phyloP scores from a whole-genome alignment of 2,797 vertebrate genomes.

The Clarias pachynema region DNA sequence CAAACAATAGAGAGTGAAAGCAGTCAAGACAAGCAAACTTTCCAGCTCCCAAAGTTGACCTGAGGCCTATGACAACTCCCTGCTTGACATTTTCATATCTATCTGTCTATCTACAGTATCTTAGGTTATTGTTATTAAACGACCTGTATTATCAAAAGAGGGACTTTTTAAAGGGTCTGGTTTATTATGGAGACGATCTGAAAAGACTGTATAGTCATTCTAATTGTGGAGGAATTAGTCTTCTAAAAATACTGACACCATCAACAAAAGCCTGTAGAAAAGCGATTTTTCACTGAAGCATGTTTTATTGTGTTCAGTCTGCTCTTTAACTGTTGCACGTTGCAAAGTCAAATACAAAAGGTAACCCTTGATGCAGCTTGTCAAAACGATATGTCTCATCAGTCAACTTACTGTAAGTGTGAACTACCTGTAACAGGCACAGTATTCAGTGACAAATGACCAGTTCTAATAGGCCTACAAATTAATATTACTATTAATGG shows the following conservation, averaged over 20 bases:
- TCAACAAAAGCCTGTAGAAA: not conserved
- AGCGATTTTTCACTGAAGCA: not conserved
- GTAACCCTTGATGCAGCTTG: not conserved
- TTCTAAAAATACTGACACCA: not conserved
- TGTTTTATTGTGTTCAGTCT: not conserved
- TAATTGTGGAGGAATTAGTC: not conserved
- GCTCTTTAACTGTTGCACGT: not conserved
- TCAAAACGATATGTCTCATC: not conserved
- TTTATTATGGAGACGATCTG: not conserved
- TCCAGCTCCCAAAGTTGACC: slow-evolving; percentile 16
- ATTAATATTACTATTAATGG: not conserved
- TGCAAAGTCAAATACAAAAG: not conserved
- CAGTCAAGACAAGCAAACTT: slow-evolving; percentile 15
- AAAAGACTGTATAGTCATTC: not conserved
- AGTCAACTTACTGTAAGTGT: not conserved
- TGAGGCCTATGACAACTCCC: slow-evolving; percentile 13
- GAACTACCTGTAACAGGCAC: not conserved
- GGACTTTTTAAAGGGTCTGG: not conserved
- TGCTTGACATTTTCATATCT: not conserved
- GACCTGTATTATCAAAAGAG: slow-evolving; percentile 5
- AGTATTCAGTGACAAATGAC: not conserved
- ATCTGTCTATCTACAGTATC: not conserved
- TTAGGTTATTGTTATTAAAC: not conserved
- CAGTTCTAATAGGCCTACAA: not conserved
- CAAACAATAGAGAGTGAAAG: slow-evolving; percentile 19